A percentile compares a stretch with the other conserved stretches of the same genome.
Evolutionary conservation across 2,888 invertebrate genomes (phyloP).

Genomic region (Blastobasis lacticolella): DNA sequence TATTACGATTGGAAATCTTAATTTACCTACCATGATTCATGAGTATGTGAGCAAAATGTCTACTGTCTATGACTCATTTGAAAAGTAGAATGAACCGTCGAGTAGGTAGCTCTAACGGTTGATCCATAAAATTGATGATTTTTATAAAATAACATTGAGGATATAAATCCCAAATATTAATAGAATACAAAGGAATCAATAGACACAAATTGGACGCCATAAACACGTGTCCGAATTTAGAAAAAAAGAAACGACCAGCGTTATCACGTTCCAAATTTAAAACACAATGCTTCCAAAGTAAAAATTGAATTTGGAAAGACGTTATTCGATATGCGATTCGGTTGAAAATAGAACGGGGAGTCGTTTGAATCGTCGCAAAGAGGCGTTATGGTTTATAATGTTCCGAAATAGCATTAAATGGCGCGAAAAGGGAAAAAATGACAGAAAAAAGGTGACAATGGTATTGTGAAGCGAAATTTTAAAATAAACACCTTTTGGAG

Average conservation of each 20-base stretch:
- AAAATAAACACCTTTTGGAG: conserved; percentile 73
- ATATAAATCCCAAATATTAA: conserved; percentile 15
- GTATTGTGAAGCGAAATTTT: conserved; percentile 61
- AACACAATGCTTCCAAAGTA: background rate
- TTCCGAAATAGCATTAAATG: background rate
- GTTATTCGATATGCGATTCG: conserved; percentile 16
- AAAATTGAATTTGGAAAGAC: conserved; percentile 12
- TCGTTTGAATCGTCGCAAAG: conserved; percentile 11
- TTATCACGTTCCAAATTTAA: conserved; percentile 12
- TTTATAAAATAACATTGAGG: too few species aligned
- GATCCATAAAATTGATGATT: too few species aligned
- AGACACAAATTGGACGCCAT: conserved; percentile 62
- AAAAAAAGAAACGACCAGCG: conserved; percentile 35
- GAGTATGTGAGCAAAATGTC: too few species aligned
- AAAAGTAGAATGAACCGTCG: too few species aligned
- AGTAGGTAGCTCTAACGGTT: too few species aligned
- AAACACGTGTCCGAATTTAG: conserved; percentile 54
- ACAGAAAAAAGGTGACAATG: conserved; percentile 54
- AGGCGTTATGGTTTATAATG: background rate
- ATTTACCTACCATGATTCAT: too few species aligned
- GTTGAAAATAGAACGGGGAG: conserved; percentile 2
- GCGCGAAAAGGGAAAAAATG: conserved; percentile 54
- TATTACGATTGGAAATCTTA: too few species aligned
- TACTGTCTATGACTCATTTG: too few species aligned
- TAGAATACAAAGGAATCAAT: conserved; percentile 51